Percentiles rank a stretch among this genome's conserved stretches.
Evolutionary conservation across 92 coral and sea anemone species (phyloP).

Genomic region (Scolanthus callimorphus): DNA sequence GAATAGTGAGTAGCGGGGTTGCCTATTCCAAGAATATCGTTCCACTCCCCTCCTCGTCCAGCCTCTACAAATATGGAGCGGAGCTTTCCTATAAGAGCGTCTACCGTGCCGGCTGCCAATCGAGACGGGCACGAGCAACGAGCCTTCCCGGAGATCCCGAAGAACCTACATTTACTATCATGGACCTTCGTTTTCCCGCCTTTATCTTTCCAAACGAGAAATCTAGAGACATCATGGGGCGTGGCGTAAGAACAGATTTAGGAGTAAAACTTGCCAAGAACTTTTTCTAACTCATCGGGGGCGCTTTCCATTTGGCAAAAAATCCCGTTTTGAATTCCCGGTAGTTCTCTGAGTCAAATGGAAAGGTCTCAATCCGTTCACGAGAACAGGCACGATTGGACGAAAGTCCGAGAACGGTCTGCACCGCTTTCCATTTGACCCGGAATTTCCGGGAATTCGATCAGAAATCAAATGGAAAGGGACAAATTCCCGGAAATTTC

Average conservation of each 20-base stretch:
- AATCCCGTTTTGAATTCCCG: too few species aligned
- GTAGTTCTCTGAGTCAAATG: too few species aligned
- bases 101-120: slow-evolving; percentile 39
- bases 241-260: slow-evolving; percentile 14
- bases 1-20: slow-evolving; percentile 25
- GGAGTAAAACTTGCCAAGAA: slow-evolving; percentile 20
- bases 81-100: slow-evolving; percentile 9
- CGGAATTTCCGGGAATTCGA: too few species aligned
- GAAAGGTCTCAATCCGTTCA: too few species aligned
- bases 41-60: slow-evolving; percentile 17
- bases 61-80: slow-evolving; percentile 6
- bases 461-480: too few species aligned
- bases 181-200: slow-evolving; percentile 21
- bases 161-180: neutral
- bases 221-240: slow-evolving; percentile 16
- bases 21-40: neutral
- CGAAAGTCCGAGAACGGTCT: too few species aligned
- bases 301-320: too few species aligned
- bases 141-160: neutral
- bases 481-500: too few species aligned
- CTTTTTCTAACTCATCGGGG: slow-evolving; percentile 20
- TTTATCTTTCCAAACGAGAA: slow-evolving; percentile 35
- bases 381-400: too few species aligned
- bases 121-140: slow-evolving; percentile 20
- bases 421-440: too few species aligned